Evolutionary conservation across 2,113 vertebrate genomes (phyloP).

Genomic region (Todiramphus chloris): DNA sequence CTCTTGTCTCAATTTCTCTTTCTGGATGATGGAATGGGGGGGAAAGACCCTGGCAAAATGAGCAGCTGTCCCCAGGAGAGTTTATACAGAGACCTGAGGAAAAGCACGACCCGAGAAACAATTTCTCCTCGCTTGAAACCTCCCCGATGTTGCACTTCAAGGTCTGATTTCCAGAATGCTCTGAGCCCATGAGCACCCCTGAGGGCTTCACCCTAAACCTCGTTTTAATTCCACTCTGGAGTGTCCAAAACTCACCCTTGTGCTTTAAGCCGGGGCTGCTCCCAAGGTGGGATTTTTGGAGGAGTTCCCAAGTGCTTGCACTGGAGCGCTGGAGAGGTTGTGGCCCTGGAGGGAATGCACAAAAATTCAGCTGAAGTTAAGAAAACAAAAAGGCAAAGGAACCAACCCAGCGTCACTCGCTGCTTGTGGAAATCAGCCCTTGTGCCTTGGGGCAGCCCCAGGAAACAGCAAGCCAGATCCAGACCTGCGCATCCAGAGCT

Average conservation of each 20-base stretch:
- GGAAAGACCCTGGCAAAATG: background rate
- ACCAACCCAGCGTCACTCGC: rapidly evolving
- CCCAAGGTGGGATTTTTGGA: background rate
- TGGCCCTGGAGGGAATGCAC: background rate
- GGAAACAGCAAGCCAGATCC: rapidly evolving
- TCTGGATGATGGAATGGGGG: background rate
- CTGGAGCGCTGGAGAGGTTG: background rate
- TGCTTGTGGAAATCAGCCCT: background rate
- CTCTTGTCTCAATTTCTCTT: background rate
- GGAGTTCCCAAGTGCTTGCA: rapidly evolving
- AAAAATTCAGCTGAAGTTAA: rapidly evolving
- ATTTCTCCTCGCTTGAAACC: rapidly evolving
- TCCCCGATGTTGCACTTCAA: rapidly evolving
- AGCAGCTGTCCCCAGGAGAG: rapidly evolving
- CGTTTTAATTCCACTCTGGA: rapidly evolving
- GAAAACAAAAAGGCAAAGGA: background rate
- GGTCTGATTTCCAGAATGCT: background rate
- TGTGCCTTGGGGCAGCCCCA: rapidly evolving
- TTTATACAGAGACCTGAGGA: background rate
- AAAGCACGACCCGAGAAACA: rapidly evolving
- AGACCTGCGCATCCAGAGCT: rapidly evolving
- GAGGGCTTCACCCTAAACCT: background rate
- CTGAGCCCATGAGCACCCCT: rapidly evolving
- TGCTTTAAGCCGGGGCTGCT: rapidly evolving
- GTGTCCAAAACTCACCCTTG: rapidly evolving